Conservation (phyloP, 2,113 vertebrate species). For the Oreochromis tanganicae region DNA sequence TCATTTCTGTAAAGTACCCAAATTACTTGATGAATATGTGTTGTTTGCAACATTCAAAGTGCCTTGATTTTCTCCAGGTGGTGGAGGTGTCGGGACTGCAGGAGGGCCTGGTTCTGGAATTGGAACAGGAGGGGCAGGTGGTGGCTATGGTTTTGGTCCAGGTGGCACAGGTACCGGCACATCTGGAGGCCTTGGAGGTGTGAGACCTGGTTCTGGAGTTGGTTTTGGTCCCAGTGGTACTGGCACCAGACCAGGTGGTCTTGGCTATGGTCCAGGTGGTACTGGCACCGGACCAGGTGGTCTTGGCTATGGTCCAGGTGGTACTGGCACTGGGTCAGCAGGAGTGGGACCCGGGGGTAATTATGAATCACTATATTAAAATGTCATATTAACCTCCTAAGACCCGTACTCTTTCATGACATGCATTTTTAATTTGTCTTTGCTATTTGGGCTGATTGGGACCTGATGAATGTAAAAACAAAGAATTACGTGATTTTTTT, state of each 20-base stretch:
- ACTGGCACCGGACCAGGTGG: neutral
- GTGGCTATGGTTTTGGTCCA: neutral
- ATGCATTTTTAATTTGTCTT: too few species aligned
- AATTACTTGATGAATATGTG: neutral
- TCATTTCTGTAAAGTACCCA: neutral
- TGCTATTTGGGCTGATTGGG: too few species aligned
- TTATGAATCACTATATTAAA: neutral
- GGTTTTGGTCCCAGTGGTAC: constrained; percentile 29
- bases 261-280: neutral
- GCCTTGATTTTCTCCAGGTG: constrained; percentile 3
- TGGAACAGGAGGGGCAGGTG: neutral
- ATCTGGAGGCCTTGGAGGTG: constrained; percentile 17
- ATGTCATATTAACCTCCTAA: neutral
- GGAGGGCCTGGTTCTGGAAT: neutral
- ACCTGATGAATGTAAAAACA: too few species aligned
- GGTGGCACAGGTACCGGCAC: constrained; percentile 24
- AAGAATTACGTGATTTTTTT: too few species aligned
- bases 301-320: neutral
- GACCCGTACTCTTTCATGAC: too few species aligned
- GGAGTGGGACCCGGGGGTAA: constrained; percentile 51
- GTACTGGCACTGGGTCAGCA: neutral
- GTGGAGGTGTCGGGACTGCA: neutral
- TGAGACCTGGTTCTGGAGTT: constrained; percentile 1
- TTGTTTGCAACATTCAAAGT: neutral
- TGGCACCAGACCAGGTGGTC: neutral